phyloP scores from a whole-genome alignment of 2,797 vertebrate species.

The Chiloscyllium punctatum region DNA sequence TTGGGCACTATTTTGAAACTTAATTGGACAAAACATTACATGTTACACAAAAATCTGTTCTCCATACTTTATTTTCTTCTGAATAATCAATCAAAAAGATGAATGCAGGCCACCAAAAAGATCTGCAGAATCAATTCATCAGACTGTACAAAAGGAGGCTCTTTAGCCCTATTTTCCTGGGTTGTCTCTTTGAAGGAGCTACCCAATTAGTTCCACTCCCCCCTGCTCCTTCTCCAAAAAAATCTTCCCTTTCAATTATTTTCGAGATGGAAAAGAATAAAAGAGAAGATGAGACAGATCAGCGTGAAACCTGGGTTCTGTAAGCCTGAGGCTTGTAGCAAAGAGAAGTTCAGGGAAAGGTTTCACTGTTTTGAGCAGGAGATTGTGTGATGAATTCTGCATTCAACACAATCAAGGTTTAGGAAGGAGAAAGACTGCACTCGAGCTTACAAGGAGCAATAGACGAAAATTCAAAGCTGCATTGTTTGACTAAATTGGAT shows the following conservation, averaged over 20 bases:
- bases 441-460: neutral
- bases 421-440: neutral
- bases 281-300: neutral
- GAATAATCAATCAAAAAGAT: too few relatives aligned
- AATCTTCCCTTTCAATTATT: neutral
- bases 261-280: neutral
- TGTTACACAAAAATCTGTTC: neutral
- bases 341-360: neutral
- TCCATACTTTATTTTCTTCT: neutral
- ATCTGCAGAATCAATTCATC: neutral
- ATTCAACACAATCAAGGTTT: neutral
- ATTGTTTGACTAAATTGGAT: slow-evolving; percentile 5
- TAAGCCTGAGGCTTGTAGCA: neutral
- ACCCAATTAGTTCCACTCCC: neutral
- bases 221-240: neutral
- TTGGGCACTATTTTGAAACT: neutral
- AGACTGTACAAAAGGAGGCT: neutral
- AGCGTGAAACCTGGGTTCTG: neutral
- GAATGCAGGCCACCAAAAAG: neutral
- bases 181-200: neutral
- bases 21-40: neutral
- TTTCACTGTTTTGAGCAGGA: neutral
- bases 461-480: neutral
- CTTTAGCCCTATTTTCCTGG: neutral
- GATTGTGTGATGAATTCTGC: neutral